phyloP scores from a whole-genome alignment of 2,113 vertebrate species.

The Copsychus sechellarum region DNA sequence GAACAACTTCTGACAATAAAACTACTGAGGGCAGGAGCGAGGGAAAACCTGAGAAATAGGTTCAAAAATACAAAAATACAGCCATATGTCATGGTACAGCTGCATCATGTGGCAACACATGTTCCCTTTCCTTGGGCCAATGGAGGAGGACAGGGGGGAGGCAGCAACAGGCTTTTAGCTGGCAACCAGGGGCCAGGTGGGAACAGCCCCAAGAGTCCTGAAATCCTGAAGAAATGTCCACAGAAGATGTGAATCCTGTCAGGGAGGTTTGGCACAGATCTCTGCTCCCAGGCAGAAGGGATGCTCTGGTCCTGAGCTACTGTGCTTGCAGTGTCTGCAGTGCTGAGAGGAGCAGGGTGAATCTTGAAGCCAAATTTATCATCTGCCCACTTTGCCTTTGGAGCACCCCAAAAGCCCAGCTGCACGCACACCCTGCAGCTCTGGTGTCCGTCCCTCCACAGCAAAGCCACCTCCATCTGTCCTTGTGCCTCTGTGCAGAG shows the following conservation, averaged over 20 bases:
- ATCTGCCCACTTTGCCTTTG: neutral
- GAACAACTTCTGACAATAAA: neutral
- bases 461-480: neutral
- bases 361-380: neutral
- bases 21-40: neutral
- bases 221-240: neutral
- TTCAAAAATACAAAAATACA: neutral
- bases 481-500: neutral
- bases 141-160: neutral
- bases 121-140: neutral
- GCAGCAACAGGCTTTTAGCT: neutral
- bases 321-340: neutral
- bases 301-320: neutral
- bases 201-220: neutral
- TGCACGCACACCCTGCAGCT: accelerated
- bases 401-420: neutral
- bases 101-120: neutral
- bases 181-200: neutral
- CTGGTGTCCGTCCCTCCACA: neutral
- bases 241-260: neutral
- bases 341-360: neutral
- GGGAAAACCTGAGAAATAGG: neutral
- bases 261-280: neutral
- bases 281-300: neutral
- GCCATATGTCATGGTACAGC: neutral